Evolutionary conservation across 2,797 vertebrate genomes (phyloP), one percentile per base, ranked within the genome.

Genomic region (Threskiornis aethiopicus): DNA sequence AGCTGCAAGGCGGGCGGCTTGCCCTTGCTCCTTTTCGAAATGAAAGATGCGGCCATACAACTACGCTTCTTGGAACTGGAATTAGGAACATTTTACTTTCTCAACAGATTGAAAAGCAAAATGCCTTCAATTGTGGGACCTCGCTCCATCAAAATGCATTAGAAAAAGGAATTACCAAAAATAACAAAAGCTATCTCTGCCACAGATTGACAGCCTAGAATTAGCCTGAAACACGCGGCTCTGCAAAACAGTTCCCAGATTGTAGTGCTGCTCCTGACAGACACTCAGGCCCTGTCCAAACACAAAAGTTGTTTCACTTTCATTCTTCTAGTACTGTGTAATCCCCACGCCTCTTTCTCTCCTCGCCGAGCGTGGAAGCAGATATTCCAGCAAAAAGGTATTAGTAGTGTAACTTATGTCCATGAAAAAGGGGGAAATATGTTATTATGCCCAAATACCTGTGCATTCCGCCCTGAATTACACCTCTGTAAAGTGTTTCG

Each of bases 311-410:
- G 20, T 66, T 85, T 66, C 67, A 35, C 69, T 93, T 81, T 58
- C 58, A 19, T 91, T 90, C 76, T 78, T 65, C 41, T 49, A 14
- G 13, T 25, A 44, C 42, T 65, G 33, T 35, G 37, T 37, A 47
- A 51, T 47, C 70, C 52, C 24, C 31, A 42, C 0, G 2, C 33
- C 42, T 66, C n/a, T 18, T 51, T 64, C 51, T 51, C 37, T 57
- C 35, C 49, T 71, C 4, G 0, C 5, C 0, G 1, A 55, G 31
- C 3, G 0, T 24, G 11, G 47, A 71, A 62, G 49, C 33, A 84
- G 29, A 22, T 81, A 70, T 22, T 70, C 62, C 12, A 70, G 55
- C 14, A 29, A 66, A 55, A 58, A 77, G 28, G 17, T 29, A 19
- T 44, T 59, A 31, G 33, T 9, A 73, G n/a, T n/a, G 25, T 47